A percentile compares a stretch with the other conserved stretches of the same genome.
phyloP scores from a whole-genome alignment of 92 coral and sea anemone genomes.

The Actinostola sp. region DNA sequence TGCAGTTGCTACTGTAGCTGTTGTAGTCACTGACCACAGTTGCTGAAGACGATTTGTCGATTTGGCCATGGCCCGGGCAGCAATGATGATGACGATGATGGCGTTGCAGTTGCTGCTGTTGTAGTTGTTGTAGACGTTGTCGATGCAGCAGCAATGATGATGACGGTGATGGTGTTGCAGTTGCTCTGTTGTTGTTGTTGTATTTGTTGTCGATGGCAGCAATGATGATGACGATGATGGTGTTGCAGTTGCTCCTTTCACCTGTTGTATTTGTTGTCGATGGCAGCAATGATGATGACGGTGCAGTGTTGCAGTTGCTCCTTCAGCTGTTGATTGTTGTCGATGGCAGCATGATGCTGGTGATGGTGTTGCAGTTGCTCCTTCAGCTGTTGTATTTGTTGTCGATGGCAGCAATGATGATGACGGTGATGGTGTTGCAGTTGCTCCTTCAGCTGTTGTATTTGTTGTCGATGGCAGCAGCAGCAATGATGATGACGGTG shows the following conservation, averaged over 20 bases:
- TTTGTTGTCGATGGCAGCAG: background rate
- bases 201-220: background rate
- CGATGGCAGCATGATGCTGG: background rate
- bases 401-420: background rate
- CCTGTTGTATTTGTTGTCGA: background rate
- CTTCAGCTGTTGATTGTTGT: background rate
- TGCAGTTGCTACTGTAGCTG: background rate
- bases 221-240: background rate
- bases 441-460: too few species aligned
- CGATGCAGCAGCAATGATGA: background rate
- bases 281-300: background rate
- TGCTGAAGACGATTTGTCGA: too few species aligned
- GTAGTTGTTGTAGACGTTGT: background rate
- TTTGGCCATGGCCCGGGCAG: background rate
- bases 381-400: background rate
- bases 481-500: background rate
- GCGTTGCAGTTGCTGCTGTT: background rate
- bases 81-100: background rate
- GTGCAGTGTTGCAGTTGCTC: background rate
- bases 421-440: background rate
- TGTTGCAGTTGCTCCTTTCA: background rate
- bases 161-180: too few species aligned
- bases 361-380: background rate
- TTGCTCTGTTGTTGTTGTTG: background rate
- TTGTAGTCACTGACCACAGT: background rate